These are phyloP conservation scores for Parochlus steinenii DNA, from an alignment of 2,888 invertebrate genomes.

Conservation along the genomic window DNA sequence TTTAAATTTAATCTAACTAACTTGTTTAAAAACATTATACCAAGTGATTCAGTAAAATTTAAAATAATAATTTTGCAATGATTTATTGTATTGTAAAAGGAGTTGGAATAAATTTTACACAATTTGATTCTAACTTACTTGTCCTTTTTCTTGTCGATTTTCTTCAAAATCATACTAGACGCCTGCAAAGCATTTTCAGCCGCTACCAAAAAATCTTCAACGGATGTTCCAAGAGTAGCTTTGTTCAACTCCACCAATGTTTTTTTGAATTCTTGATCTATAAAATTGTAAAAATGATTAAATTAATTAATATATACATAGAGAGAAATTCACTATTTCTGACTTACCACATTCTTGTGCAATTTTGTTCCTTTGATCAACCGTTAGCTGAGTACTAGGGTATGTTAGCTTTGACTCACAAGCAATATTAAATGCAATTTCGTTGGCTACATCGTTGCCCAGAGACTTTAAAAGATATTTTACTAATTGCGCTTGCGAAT, in stretches of 20 bases:
- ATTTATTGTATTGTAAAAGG: slow-evolving; percentile 4
- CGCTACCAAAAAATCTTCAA: slow-evolving; percentile 66
- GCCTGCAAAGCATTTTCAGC: slow-evolving; percentile 52
- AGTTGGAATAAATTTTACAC: background rate
- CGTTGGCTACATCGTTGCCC: slow-evolving; percentile 65
- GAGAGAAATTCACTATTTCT: slow-evolving; percentile 1
- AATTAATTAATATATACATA: slow-evolving; percentile 13
- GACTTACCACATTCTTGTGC: slow-evolving; percentile 37
- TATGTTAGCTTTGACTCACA: slow-evolving; percentile 50
- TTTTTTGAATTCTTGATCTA: slow-evolving; percentile 48
- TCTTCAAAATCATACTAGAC: slow-evolving; percentile 68
- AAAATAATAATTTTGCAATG: slow-evolving; percentile 1
- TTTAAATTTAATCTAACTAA: too few species aligned
- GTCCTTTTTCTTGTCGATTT: slow-evolving; percentile 80
- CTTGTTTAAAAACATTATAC: too few species aligned
- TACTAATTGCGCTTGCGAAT: slow-evolving; percentile 48
- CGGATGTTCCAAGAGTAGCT: slow-evolving; percentile 44
- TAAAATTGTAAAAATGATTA: slow-evolving; percentile 13
- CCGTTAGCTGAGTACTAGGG: slow-evolving; percentile 39
- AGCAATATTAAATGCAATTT: slow-evolving; percentile 62
- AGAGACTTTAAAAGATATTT: slow-evolving; percentile 75
- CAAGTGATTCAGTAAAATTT: background rate
- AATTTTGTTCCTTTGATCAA: slow-evolving; percentile 53
- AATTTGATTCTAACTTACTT: slow-evolving; percentile 26
- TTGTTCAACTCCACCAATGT: slow-evolving; percentile 50